These are phyloP conservation scores for Otolemur crassicaudatus DNA, from an alignment of 2,797 vertebrate species.

Conservation along the genomic window DNA sequence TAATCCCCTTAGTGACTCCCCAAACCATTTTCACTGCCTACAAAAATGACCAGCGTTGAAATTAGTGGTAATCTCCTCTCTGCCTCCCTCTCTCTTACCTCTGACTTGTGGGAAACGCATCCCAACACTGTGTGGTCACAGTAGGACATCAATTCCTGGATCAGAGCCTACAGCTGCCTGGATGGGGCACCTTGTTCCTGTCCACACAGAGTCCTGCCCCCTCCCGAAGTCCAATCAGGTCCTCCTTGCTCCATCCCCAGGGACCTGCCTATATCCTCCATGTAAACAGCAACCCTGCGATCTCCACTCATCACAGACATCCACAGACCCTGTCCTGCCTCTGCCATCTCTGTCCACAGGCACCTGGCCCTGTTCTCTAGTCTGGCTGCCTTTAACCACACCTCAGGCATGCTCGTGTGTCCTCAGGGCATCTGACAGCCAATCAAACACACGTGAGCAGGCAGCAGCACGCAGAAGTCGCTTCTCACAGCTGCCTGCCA, in stretches of 20 bases:
- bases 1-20: not conserved
- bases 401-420: not conserved
- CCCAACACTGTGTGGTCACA: too few relatives aligned
- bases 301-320: not conserved
- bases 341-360: not conserved
- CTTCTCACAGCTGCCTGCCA: not conserved
- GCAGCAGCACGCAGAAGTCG: fast-evolving
- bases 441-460: fast-evolving
- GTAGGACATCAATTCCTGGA: not conserved
- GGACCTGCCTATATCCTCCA: not conserved
- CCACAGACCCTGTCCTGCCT: too few relatives aligned
- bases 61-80: not conserved
- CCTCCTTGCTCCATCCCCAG: not conserved
- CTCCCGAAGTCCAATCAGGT: too few relatives aligned
- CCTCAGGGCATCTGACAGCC: not conserved
- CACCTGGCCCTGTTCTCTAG: not conserved
- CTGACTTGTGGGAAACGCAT: not conserved
- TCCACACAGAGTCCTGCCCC: not conserved
- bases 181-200: not conserved
- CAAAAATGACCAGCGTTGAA: too few relatives aligned
- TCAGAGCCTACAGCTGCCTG: not conserved
- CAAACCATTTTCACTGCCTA: not conserved
- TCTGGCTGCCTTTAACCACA: too few relatives aligned
- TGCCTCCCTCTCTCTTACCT: not conserved
- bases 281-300: not conserved